Conservation (phyloP, 2,113 vertebrate species). For the Pelusios castaneus region DNA sequence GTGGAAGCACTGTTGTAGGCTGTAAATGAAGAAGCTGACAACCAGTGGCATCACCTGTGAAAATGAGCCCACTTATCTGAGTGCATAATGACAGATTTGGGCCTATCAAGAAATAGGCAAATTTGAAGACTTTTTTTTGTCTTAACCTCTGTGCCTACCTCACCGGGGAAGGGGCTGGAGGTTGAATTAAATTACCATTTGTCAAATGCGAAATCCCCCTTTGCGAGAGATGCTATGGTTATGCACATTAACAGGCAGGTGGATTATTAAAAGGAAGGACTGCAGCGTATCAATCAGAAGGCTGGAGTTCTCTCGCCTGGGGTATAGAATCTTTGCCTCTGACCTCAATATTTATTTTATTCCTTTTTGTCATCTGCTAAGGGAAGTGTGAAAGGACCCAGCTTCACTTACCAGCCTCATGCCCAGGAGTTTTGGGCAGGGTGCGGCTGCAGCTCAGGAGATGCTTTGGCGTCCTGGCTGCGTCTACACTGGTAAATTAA, state of each 20-base stretch:
- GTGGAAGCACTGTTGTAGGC: neutral
- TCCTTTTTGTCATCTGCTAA: rapidly evolving
- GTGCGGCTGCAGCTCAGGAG: neutral
- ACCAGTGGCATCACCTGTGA: neutral
- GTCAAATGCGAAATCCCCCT: neutral
- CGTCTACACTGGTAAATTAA: too few relatives aligned
- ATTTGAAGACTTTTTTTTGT: neutral
- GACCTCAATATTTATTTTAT: neutral
- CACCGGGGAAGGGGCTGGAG: neutral
- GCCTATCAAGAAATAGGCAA: neutral
- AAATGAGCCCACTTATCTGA: neutral
- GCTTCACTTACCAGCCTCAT: neutral
- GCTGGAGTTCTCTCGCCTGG: neutral
- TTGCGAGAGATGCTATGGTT: neutral
- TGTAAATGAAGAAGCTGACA: neutral
- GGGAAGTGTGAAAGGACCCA: neutral
- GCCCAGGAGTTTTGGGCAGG: constrained; percentile 12
- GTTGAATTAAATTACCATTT: neutral
- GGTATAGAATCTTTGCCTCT: neutral
- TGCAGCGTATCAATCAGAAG: neutral
- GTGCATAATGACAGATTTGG: neutral
- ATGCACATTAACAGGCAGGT: neutral
- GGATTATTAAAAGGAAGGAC: neutral
- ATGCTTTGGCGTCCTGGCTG: rapidly evolving
- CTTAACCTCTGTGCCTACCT: neutral